Evolutionary conservation across 2,113 vertebrate species (phyloP).

Genomic region (Nyctibius bracteatus): DNA sequence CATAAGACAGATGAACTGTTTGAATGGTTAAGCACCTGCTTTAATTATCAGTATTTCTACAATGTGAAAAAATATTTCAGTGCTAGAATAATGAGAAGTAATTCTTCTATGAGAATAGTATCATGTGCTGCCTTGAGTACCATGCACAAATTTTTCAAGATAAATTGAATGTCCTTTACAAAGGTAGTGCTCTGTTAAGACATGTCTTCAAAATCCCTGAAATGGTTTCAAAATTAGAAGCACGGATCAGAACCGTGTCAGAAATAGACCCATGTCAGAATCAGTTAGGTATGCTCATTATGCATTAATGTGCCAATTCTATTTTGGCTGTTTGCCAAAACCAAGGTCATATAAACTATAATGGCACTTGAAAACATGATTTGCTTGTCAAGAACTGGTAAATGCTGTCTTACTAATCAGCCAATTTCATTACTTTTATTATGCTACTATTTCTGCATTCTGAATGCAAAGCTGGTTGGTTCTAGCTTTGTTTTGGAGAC

Average conservation of each 20-base stretch:
- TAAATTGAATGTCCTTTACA: neutral
- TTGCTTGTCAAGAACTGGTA: neutral
- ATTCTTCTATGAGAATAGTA: neutral
- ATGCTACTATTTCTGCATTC: neutral
- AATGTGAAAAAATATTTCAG: neutral
- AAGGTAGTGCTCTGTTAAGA: neutral
- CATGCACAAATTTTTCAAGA: neutral
- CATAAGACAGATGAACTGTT: neutral
- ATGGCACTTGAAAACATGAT: neutral
- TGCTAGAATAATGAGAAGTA: neutral
- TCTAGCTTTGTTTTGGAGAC: neutral
- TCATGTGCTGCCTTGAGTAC: neutral
- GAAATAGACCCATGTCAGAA: constrained; percentile 11
- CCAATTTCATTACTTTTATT: neutral
- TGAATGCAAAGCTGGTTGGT: neutral
- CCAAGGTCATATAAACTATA: neutral
- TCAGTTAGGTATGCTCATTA: neutral
- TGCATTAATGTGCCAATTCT: neutral
- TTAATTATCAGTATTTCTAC: neutral
- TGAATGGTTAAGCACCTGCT: neutral
- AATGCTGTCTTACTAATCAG: neutral
- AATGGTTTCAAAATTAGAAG: constrained; percentile 31
- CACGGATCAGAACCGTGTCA: neutral
- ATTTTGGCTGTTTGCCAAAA: neutral
- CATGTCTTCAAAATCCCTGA: neutral